Percentiles rank a stretch among this genome's conserved stretches.
phyloP scores from a whole-genome alignment of 2,797 vertebrate species.

The Sarcophilus harrisii region DNA sequence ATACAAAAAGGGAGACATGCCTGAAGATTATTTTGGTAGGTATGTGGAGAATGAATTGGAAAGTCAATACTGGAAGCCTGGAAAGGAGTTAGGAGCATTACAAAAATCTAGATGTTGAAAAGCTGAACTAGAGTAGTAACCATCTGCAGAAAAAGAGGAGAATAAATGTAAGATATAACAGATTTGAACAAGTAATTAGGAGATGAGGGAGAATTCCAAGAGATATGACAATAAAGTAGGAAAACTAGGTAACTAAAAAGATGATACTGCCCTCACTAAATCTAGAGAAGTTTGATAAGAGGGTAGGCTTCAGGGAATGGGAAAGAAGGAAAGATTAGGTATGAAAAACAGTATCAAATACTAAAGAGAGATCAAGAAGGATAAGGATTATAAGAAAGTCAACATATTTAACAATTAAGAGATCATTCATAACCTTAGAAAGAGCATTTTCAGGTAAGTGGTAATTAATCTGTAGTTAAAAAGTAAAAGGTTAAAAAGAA shows the following conservation, averaged over 20 bases:
- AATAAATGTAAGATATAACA: background rate
- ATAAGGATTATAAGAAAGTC: background rate
- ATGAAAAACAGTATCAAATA: background rate
- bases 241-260: background rate
- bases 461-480: background rate
- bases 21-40: background rate
- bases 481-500: conserved; percentile 3
- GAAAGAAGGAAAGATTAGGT: background rate
- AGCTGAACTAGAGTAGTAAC: background rate
- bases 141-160: background rate
- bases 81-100: background rate
- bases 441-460: background rate
- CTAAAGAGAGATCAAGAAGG: background rate
- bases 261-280: background rate
- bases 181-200: background rate
- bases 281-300: background rate
- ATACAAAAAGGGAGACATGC: background rate
- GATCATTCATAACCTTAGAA: background rate
- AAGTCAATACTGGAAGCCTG: background rate
- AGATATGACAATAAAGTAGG: background rate
- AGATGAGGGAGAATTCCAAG: background rate
- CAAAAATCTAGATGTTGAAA: background rate
- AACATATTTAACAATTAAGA: background rate
- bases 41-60: background rate
- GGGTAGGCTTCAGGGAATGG: background rate